Evolutionary conservation across 2,888 invertebrate genomes (phyloP).

Genomic region (Iselma pallidipennis): DNA sequence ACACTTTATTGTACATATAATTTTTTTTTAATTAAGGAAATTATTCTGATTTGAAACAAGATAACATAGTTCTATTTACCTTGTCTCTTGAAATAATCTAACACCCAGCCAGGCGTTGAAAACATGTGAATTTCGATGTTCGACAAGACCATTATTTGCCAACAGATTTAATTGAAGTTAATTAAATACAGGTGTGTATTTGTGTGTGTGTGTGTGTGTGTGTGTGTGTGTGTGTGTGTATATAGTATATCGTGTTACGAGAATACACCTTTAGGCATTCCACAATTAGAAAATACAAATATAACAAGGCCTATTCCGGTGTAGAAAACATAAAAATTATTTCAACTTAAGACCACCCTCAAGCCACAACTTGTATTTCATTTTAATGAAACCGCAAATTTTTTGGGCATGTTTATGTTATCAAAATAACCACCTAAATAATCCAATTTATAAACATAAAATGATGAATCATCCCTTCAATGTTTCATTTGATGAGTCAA

Average conservation of each 20-base stretch:
- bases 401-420: too few relatives aligned
- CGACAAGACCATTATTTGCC: neutral
- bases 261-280: too few relatives aligned
- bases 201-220: too few relatives aligned
- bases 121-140: neutral
- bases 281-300: neutral
- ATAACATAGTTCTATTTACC: neutral
- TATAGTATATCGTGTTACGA: too few relatives aligned
- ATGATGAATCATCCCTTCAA: neutral
- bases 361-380: neutral
- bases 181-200: neutral
- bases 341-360: neutral
- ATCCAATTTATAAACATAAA: neutral
- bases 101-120: neutral
- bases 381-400: neutral
- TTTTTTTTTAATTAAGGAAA: too few relatives aligned
- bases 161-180: conserved; percentile 1
- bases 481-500: neutral
- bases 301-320: too few relatives aligned
- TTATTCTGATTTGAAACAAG: too few relatives aligned
- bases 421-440: neutral
- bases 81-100: neutral
- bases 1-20: too few relatives aligned
- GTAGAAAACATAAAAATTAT: neutral
- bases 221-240: too few relatives aligned